Percentiles rank a stretch among this genome's conserved stretches.
Evolutionary conservation across 2,888 invertebrate genomes (phyloP).

Genomic region (Trissolcus japonicus): DNA sequence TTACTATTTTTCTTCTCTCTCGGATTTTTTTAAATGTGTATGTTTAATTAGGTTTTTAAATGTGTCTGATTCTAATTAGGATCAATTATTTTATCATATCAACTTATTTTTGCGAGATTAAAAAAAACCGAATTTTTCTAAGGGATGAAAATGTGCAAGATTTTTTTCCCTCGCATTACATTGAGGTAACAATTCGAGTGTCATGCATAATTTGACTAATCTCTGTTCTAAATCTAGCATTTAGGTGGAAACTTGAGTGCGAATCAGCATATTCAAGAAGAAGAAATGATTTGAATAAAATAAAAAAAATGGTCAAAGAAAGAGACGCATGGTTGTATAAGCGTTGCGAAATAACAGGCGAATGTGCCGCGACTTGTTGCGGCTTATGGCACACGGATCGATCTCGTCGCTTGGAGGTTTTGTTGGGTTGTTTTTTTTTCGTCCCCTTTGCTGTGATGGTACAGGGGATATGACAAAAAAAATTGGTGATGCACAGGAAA

Average conservation of each 20-base stretch:
- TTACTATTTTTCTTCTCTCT: no score
- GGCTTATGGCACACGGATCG: conserved; percentile 22
- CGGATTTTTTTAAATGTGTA: no score
- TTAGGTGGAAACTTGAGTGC: not conserved
- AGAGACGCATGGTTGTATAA: conserved; percentile 7
- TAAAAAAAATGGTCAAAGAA: not conserved
- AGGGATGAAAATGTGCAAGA: no score
- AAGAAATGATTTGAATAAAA: no score
- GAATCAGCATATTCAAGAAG: not conserved
- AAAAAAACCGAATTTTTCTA: no score
- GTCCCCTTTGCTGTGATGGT: conserved; percentile 15
- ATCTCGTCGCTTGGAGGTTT: conserved; percentile 49
- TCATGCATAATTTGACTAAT: conserved; percentile 17
- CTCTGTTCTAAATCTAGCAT: conserved; percentile 19
- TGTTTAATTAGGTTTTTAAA: no score
- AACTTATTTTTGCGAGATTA: no score
- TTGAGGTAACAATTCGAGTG: not conserved
- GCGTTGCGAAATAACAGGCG: conserved; percentile 20
- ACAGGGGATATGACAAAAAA: conserved; percentile 22
- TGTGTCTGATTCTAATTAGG: no score
- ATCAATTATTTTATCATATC: no score
- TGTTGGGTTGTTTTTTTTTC: conserved; percentile 20
- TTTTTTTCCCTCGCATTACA: no score
- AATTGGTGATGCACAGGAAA: conserved; percentile 19
- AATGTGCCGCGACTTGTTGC: conserved; percentile 29